Percentiles rank a stretch among this genome's conserved stretches.
Conservation (phyloP, 2,113 vertebrate genomes). For the Platysternon megacephalum region DNA sequence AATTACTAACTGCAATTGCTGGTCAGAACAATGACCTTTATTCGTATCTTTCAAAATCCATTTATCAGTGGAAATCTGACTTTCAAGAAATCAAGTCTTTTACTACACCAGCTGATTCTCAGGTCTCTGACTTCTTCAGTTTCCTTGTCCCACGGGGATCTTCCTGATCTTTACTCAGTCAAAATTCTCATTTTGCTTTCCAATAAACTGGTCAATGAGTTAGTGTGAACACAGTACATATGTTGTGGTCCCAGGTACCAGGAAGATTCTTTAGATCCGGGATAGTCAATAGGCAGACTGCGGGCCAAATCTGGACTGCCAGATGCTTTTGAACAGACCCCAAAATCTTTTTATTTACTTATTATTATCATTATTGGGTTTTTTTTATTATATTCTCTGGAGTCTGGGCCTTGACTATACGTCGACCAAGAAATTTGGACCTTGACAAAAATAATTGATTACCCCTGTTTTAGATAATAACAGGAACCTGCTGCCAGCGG, state of each 20-base stretch:
- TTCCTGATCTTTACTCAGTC: not conserved
- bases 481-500: rapidly evolving
- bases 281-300: too few species aligned
- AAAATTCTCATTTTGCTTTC: not conserved
- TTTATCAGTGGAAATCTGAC: slow-evolving; percentile 9
- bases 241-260: not conserved
- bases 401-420: too few species aligned
- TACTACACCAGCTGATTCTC: not conserved
- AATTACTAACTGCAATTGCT: not conserved
- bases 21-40: not conserved
- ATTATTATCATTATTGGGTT: not conserved
- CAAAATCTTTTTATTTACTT: too few species aligned
- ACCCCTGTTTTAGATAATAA: not conserved
- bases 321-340: too few species aligned
- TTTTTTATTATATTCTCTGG: not conserved
- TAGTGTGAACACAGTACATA: not conserved
- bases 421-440: too few species aligned
- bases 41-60: rapidly evolving
- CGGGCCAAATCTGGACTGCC: too few species aligned
- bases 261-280: not conserved
- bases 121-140: not conserved
- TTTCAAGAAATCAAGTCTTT: not conserved
- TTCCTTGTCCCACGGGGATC: not conserved
- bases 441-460: too few species aligned
- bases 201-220: not conserved